These are phyloP conservation scores for Edolisoma coerulescens DNA, from an alignment of 2,113 vertebrate species.

Conservation along the genomic window DNA sequence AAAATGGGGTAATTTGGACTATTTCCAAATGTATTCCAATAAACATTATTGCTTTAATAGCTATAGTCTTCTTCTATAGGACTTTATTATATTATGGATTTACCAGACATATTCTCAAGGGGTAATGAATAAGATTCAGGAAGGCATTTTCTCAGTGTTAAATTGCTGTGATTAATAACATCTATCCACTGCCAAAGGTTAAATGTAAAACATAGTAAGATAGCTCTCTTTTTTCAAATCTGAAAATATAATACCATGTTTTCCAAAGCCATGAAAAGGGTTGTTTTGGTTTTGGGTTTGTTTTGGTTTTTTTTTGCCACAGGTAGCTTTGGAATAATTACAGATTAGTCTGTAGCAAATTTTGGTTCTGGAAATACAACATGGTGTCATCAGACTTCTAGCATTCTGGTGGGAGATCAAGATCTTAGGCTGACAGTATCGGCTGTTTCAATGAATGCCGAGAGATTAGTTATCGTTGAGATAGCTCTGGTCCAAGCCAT, in stretches of 20 bases:
- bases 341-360: not conserved
- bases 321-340: not conserved
- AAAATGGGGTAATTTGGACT: not conserved
- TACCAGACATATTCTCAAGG: not conserved
- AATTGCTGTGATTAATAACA: not conserved
- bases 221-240: not conserved
- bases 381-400: not conserved
- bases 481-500: not conserved
- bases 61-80: not conserved
- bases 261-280: not conserved
- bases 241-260: not conserved
- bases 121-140: not conserved
- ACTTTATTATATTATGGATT: not conserved
- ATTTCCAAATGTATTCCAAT: not conserved
- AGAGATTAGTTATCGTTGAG: not conserved
- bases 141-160: not conserved
- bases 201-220: not conserved
- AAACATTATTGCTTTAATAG: not conserved
- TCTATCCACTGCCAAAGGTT: not conserved
- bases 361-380: not conserved
- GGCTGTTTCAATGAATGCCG: not conserved
- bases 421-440: not conserved
- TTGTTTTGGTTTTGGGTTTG: not conserved
- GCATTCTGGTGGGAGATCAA: not conserved
- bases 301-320: not conserved